phyloP scores from a whole-genome alignment of 2,113 vertebrate species.

The Mormyrus lacerda region DNA sequence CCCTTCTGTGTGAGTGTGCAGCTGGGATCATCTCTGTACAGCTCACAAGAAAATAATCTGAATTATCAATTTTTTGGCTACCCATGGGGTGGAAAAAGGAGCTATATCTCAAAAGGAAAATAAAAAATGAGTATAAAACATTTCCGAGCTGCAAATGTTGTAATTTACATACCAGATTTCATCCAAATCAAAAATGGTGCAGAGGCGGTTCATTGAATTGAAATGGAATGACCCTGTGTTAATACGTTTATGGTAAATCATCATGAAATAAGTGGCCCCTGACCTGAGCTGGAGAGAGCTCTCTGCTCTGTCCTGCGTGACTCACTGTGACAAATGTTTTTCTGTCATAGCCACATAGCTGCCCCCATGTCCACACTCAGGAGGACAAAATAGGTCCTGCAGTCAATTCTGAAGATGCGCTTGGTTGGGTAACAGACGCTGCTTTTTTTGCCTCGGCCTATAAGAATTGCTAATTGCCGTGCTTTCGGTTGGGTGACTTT shows the following conservation, averaged over 20 bases:
- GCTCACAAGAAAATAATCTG: no score
- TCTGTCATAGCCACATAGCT: neutral
- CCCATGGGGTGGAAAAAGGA: neutral
- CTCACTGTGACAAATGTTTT: neutral
- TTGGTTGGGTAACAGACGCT: neutral
- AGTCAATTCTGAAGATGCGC: neutral
- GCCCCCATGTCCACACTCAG: neutral
- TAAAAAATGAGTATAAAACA: neutral
- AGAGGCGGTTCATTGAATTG: neutral
- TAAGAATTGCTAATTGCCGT: neutral
- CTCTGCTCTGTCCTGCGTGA: neutral
- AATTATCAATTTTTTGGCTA: neutral
- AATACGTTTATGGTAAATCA: neutral
- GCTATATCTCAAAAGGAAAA: no score
- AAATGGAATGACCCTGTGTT: neutral
- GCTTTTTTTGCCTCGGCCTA: neutral
- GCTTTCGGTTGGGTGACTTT: neutral
- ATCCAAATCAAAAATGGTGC: neutral
- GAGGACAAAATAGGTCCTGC: neutral
- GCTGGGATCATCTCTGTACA: neutral
- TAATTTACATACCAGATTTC: neutral
- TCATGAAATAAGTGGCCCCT: neutral
- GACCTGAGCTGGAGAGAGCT: neutral
- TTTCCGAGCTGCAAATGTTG: neutral
- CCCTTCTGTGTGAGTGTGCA: neutral